phyloP scores from a whole-genome alignment of 2,113 vertebrate genomes.

The Cynocephalus volans region DNA sequence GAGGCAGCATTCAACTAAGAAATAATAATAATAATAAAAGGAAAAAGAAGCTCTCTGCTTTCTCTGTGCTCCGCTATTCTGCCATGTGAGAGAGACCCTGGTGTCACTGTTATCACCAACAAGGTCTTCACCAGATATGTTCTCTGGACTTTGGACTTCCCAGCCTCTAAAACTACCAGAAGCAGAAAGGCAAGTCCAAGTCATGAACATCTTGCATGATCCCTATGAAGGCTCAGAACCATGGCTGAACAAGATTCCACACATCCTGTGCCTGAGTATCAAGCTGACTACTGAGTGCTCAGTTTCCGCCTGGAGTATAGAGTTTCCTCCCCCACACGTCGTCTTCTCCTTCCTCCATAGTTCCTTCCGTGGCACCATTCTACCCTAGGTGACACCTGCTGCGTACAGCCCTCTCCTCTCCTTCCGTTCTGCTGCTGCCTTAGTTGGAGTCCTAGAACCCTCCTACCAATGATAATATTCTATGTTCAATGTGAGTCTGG shows the following conservation, averaged over 20 bases:
- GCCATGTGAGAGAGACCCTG: too few species aligned
- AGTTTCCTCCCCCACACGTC: background rate
- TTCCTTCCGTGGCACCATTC: background rate
- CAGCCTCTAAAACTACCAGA: too few species aligned
- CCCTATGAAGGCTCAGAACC: too few species aligned
- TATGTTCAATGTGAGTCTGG: background rate
- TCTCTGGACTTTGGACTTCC: too few species aligned
- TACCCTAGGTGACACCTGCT: background rate
- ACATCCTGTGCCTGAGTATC: background rate
- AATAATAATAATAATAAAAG: background rate
- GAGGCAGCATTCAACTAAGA: slow-evolving; percentile 19
- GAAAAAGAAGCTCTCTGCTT: too few species aligned
- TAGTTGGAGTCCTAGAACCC: background rate
- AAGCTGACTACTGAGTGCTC: background rate
- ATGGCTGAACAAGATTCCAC: too few species aligned
- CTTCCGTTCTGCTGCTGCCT: background rate
- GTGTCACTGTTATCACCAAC: too few species aligned
- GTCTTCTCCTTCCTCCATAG: background rate
- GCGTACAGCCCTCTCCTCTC: background rate
- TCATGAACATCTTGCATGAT: too few species aligned
- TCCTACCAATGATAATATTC: background rate
- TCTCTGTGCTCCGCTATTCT: too few species aligned
- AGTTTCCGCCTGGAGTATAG: background rate
- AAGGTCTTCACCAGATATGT: too few species aligned
- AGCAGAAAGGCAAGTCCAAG: too few species aligned